These are phyloP conservation scores for Muntiacus muntjak DNA, from an alignment of 2,113 vertebrate genomes.

Conservation along the genomic window DNA sequence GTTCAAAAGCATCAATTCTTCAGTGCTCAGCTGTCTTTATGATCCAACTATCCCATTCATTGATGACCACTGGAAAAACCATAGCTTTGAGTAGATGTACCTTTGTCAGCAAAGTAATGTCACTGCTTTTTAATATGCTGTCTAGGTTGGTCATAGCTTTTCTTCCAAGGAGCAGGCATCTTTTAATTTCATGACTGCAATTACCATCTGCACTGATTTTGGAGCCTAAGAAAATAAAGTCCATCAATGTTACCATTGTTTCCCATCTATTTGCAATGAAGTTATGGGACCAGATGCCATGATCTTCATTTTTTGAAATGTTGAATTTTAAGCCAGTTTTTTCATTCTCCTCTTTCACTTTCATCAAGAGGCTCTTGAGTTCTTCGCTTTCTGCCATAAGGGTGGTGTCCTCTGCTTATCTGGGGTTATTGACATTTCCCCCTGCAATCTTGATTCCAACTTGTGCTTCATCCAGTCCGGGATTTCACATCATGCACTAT, in stretches of 20 bases:
- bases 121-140: not conserved
- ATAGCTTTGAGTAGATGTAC: not conserved
- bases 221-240: not conserved
- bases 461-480: rapidly evolving
- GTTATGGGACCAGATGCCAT: not conserved
- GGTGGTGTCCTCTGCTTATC: not conserved
- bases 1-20: not conserved
- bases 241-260: not conserved
- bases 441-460: not conserved
- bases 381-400: not conserved
- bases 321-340: not conserved
- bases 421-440: not conserved
- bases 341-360: not conserved
- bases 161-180: not conserved
- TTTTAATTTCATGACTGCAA: not conserved
- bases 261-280: not conserved
- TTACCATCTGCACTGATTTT: not conserved
- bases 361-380: not conserved
- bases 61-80: not conserved
- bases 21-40: not conserved
- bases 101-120: not conserved
- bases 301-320: not conserved
- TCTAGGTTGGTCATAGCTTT: not conserved
- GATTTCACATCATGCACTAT: not conserved
- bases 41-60: not conserved